These are phyloP conservation scores for Toxotes lorentzi DNA, from an alignment of 2,797 vertebrate genomes.

Conservation along the genomic window DNA sequence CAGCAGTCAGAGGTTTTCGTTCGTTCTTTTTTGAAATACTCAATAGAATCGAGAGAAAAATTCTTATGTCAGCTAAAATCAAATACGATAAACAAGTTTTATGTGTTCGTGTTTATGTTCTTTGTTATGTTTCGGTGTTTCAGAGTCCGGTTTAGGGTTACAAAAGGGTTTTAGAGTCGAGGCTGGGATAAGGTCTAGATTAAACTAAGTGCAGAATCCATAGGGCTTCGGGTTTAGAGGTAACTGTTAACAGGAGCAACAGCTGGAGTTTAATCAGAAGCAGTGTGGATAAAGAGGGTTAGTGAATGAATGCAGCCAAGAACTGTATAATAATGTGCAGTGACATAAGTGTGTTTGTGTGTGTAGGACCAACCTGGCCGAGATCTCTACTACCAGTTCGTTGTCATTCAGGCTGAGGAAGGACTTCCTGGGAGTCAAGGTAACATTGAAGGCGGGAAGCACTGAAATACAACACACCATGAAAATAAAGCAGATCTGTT, in stretches of 20 bases:
- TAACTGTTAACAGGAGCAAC: too few species aligned
- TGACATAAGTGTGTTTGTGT: not conserved
- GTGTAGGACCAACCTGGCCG: conserved; percentile 73
- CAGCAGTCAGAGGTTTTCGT: not conserved
- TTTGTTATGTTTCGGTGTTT: not conserved
- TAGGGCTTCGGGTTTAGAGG: not conserved
- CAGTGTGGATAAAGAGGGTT: not conserved
- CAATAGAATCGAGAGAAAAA: not conserved
- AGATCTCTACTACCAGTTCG: conserved; percentile 74
- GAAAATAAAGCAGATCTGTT: not conserved
- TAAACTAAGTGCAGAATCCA: not conserved
- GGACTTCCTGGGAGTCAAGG: conserved; percentile 74
- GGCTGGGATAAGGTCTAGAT: not conserved
- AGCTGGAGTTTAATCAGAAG: not conserved
- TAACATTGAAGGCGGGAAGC: conserved; percentile 86
- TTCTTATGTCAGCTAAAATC: not conserved
- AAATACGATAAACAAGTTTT: too few species aligned
- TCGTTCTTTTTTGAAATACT: not conserved
- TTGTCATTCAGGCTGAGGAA: conserved; percentile 77
- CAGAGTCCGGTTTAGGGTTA: not conserved
- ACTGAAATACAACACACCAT: conserved; percentile 66
- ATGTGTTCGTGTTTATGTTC: too few species aligned
- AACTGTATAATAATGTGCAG: not conserved
- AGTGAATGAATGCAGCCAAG: not conserved
- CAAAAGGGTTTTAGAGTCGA: not conserved